Evolutionary conservation across 2,797 vertebrate genomes (phyloP).

Genomic region (Gadopsis bispinosus): DNA sequence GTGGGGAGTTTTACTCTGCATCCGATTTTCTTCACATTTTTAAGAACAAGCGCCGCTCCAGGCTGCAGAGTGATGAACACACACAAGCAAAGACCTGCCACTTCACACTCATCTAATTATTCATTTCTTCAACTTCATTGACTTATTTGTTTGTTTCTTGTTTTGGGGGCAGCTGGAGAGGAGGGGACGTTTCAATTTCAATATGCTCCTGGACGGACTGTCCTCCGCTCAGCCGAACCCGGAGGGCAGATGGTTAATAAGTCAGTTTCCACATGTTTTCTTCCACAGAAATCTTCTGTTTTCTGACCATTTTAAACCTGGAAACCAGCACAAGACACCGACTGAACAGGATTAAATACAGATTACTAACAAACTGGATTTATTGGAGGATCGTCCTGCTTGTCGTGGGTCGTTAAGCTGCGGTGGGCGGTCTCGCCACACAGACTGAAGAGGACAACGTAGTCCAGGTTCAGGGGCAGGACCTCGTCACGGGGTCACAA

Average conservation of each 20-base stretch:
- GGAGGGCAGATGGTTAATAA: not conserved
- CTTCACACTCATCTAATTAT: not conserved
- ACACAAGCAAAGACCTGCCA: not conserved
- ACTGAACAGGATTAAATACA: not conserved
- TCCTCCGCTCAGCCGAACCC: not conserved
- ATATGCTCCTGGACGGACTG: not conserved
- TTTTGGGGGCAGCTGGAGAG: not conserved
- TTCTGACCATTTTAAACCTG: not conserved
- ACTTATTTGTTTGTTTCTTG: not conserved
- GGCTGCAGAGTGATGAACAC: conserved; percentile 11
- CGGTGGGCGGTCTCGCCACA: too few relatives aligned
- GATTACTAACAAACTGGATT: too few relatives aligned
- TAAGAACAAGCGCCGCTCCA: conserved; percentile 3
- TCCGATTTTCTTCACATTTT: conserved; percentile 34
- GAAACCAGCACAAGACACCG: not conserved
- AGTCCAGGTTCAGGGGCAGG: too few relatives aligned
- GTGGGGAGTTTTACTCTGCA: conserved; percentile 26
- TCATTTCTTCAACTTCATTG: not conserved
- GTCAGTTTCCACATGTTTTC: not conserved
- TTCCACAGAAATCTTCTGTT: not conserved
- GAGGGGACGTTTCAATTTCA: not conserved
- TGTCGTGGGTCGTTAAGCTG: too few relatives aligned
- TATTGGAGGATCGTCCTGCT: not conserved
- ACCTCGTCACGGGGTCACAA: too few relatives aligned
- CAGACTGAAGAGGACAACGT: too few relatives aligned